These are phyloP conservation scores for Habropoda laboriosa DNA, from an alignment of 1,140 invertebrate species.

Conservation along the genomic window DNA sequence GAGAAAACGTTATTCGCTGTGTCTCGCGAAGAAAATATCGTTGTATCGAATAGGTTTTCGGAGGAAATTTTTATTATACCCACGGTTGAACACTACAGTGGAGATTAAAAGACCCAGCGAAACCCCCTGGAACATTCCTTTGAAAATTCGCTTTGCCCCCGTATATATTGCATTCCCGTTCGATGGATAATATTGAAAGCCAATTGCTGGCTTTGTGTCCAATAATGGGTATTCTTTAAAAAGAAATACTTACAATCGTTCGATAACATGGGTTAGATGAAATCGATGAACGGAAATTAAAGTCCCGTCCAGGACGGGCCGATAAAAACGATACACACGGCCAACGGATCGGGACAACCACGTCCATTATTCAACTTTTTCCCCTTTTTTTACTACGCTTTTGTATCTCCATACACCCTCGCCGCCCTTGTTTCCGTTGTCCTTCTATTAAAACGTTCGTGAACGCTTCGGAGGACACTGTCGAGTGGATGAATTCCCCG, in stretches of 20 bases:
- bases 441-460: background rate
- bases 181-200: slow-evolving; percentile 52
- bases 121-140: background rate
- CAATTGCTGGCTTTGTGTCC: slow-evolving; percentile 49
- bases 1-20: too few species aligned
- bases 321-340: slow-evolving; percentile 56
- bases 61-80: background rate
- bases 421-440: background rate
- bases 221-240: slow-evolving; percentile 50
- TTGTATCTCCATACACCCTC: background rate
- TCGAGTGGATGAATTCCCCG: background rate
- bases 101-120: slow-evolving; percentile 18
- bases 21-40: too few species aligned
- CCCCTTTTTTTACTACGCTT: background rate
- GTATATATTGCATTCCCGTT: slow-evolving; percentile 33
- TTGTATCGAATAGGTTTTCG: too few species aligned
- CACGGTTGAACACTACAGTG: background rate
- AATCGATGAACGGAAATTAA: slow-evolving; percentile 57
- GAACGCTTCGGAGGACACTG: background rate
- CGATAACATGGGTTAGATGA: slow-evolving; percentile 43
- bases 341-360: slow-evolving; percentile 4
- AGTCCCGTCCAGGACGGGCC: slow-evolving; percentile 33
- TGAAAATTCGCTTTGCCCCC: slow-evolving; percentile 10
- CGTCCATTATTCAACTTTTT: slow-evolving; percentile 33
- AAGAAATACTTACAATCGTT: slow-evolving; percentile 43